Evolutionary conservation across 2,888 invertebrate species (phyloP).

Genomic region (Sthenelais limicola): DNA sequence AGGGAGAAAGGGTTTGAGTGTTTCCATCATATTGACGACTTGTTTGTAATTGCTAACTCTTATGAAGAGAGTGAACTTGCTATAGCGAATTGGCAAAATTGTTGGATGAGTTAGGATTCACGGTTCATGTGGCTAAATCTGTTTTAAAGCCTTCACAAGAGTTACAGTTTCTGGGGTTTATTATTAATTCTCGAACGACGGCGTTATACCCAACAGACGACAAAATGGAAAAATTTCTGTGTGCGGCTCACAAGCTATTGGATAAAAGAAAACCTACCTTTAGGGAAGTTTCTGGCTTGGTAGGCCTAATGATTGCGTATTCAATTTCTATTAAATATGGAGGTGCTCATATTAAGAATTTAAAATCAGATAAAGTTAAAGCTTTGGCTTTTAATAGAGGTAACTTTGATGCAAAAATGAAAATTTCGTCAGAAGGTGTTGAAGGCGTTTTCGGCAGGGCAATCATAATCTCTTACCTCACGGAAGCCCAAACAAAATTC

Average conservation of each 20-base stretch:
- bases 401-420: background rate
- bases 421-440: background rate
- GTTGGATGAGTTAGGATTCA: background rate
- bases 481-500: no score
- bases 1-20: background rate
- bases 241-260: background rate
- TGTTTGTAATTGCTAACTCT: background rate
- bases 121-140: background rate
- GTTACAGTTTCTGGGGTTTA: background rate
- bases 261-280: background rate
- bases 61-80: background rate
- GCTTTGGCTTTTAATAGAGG: background rate
- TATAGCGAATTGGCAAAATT: background rate
- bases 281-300: background rate
- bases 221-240: background rate
- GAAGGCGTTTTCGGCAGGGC: no score
- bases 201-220: background rate
- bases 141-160: background rate
- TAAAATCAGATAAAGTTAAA: constrained; percentile 24
- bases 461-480: no score
- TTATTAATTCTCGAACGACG: background rate
- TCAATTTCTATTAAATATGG: constrained; percentile 14
- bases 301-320: constrained; percentile 10
- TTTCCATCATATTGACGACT: constrained; percentile 8
- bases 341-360: background rate